Conservation (phyloP, 2,888 invertebrate genomes). For the Nymphalis c-album region DNA sequence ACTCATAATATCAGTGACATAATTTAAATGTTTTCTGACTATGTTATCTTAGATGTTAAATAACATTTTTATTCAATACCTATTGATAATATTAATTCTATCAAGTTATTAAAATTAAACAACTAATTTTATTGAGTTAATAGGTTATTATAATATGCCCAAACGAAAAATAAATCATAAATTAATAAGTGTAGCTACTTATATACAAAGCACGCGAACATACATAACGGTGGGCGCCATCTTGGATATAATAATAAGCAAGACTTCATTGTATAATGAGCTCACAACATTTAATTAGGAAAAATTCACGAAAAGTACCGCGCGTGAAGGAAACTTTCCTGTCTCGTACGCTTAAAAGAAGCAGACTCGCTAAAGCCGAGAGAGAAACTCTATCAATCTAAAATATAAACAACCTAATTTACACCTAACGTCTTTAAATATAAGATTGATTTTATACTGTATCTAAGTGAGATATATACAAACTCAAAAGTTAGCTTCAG, state of each 20-base stretch:
- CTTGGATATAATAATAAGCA: slow-evolving; percentile 26
- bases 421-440: slow-evolving; percentile 2
- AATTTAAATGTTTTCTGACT: too few species aligned
- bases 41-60: too few species aligned
- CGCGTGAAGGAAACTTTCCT: slow-evolving; percentile 29
- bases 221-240: slow-evolving; percentile 8
- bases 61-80: too few species aligned
- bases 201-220: not conserved
- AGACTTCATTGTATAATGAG: slow-evolving; percentile 33
- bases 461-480: slow-evolving; percentile 18
- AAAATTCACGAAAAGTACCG: slow-evolving; percentile 36
- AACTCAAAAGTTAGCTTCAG: slow-evolving; percentile 46
- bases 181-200: too few species aligned
- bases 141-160: too few species aligned
- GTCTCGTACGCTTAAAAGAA: slow-evolving; percentile 33
- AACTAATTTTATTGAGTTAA: too few species aligned
- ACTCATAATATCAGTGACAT: too few species aligned
- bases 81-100: too few species aligned
- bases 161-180: too few species aligned
- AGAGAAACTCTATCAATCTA: slow-evolving; percentile 26
- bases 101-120: too few species aligned
- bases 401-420: slow-evolving; percentile 15
- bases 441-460: slow-evolving; percentile 26
- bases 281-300: slow-evolving; percentile 37
- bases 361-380: slow-evolving; percentile 27